Evolutionary conservation across 2,797 vertebrate species (phyloP).

Genomic region (Chelon labrosus): DNA sequence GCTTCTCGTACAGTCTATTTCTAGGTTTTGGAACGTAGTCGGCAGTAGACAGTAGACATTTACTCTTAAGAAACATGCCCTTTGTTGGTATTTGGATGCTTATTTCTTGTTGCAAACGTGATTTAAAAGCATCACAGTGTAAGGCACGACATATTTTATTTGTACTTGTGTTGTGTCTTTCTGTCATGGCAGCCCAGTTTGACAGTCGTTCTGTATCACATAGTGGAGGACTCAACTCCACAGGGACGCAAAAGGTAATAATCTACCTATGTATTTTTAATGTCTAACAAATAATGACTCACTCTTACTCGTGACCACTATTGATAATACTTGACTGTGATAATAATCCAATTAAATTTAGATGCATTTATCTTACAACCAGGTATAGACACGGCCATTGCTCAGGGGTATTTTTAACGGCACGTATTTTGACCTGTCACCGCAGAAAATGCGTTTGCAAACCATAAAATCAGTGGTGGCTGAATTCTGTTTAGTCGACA

Average conservation of each 20-base stretch:
- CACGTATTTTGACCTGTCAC: background rate
- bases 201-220: background rate
- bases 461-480: background rate
- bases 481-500: background rate
- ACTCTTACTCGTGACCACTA: background rate
- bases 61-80: background rate
- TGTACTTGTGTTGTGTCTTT: constrained; percentile 9
- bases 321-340: too few species aligned
- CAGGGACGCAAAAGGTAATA: background rate
- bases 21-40: background rate
- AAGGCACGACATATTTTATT: constrained; percentile 29
- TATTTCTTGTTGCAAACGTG: constrained; percentile 3
- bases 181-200: constrained; percentile 8
- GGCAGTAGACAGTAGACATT: background rate
- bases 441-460: background rate
- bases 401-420: background rate
- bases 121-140: constrained; percentile 12
- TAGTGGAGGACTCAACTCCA: background rate
- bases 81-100: constrained; percentile 13
- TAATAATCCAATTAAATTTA: background rate
- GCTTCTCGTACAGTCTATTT: background rate
- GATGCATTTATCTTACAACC: too few species aligned
- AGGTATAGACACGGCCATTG: background rate
- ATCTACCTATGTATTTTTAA: too few species aligned
- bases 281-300: background rate